Percentiles rank a stretch among this genome's conserved stretches.
Evolutionary conservation across 2,888 invertebrate genomes (phyloP).

Genomic region (Mythimna pallens): DNA sequence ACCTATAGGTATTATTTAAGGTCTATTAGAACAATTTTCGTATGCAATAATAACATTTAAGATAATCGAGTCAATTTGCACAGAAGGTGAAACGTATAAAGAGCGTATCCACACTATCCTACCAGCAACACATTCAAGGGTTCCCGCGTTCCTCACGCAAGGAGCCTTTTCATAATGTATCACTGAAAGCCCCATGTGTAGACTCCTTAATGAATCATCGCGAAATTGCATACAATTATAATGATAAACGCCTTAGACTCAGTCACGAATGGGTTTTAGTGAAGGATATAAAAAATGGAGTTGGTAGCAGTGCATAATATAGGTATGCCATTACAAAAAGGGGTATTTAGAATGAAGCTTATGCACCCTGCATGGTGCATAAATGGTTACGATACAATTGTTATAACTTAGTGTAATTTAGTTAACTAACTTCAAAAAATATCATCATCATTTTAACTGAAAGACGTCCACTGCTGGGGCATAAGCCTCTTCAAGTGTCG

Average conservation of each 20-base stretch:
- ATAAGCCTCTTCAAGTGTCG: too few species aligned
- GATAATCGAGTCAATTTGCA: too few species aligned
- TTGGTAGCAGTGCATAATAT: slow-evolving; percentile 24
- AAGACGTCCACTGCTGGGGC: too few species aligned
- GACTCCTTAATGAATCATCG: slow-evolving; percentile 83
- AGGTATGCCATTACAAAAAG: not conserved
- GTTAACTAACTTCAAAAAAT: too few species aligned
- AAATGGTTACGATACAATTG: not conserved
- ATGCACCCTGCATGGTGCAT: too few species aligned
- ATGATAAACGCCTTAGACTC: slow-evolving; percentile 65
- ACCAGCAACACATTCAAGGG: slow-evolving; percentile 70
- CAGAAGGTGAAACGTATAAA: not conserved
- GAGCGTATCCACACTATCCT: slow-evolving; percentile 68
- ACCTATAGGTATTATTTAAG: too few species aligned
- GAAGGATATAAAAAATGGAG: slow-evolving; percentile 24
- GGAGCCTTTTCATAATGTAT: slow-evolving; percentile 84
- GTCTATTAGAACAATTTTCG: too few species aligned
- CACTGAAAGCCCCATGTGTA: slow-evolving; percentile 85
- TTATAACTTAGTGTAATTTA: not conserved
- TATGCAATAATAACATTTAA: too few species aligned
- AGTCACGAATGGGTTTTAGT: slow-evolving; percentile 64
- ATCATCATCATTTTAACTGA: too few species aligned
- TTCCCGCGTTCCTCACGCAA: slow-evolving; percentile 86
- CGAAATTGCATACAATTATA: slow-evolving; percentile 80
- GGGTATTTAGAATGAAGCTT: not conserved